A percentile compares a stretch with the other conserved stretches of the same genome.
phyloP scores from a whole-genome alignment of 1,140 invertebrate species.

The Pantala flavescens region DNA sequence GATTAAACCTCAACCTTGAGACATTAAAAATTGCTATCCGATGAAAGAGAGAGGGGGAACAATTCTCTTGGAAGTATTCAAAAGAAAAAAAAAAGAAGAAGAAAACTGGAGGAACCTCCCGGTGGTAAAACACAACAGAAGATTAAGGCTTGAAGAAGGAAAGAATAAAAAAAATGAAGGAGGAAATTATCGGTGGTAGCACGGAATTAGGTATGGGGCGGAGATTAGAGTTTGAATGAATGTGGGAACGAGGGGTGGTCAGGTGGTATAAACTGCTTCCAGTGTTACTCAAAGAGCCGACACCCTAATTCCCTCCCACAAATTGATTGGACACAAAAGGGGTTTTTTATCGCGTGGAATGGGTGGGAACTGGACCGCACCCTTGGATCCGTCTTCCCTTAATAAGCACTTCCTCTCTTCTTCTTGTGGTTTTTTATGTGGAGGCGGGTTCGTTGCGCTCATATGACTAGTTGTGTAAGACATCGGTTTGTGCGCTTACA shows the following conservation, averaged over 20 bases:
- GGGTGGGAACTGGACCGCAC: neutral
- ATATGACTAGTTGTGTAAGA: no score
- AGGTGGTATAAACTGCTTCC: slow-evolving; percentile 8
- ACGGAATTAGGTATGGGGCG: neutral
- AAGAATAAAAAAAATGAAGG: neutral
- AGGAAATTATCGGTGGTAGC: neutral
- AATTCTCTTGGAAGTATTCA: no score
- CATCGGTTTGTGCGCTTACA: no score
- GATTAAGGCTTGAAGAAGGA: neutral
- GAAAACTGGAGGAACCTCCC: neutral
- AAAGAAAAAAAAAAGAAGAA: no score
- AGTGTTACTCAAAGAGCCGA: neutral
- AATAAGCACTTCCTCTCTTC: neutral
- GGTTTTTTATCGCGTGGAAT: neutral
- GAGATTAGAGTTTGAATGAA: neutral
- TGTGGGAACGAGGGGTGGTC: neutral
- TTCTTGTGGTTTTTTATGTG: neutral
- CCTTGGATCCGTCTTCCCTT: neutral
- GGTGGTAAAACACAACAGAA: neutral
- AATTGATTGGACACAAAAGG: slow-evolving; percentile 9
- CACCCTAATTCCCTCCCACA: neutral
- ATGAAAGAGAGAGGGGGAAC: no score
- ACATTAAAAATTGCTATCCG: no score
- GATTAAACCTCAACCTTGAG: no score
- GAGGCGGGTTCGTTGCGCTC: no score